A percentile compares a stretch with the other conserved stretches of the same genome.
phyloP scores from a whole-genome alignment of 2,888 invertebrate species.

The Drosophila kuntzei region DNA sequence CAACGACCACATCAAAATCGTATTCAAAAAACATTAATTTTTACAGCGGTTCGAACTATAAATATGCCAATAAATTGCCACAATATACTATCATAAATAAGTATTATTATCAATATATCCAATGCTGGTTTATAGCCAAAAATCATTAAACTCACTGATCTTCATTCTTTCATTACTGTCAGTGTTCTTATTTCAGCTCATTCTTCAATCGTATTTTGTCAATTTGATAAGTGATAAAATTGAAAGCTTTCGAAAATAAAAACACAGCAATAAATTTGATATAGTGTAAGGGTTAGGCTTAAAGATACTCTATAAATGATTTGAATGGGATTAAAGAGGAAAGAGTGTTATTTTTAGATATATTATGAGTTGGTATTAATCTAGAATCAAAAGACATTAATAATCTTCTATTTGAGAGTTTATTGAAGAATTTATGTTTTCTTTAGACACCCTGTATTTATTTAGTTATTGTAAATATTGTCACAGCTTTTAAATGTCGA shows the following conservation, averaged over 20 bases:
- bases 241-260: background rate
- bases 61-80: constrained; percentile 41
- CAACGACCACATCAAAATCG: constrained; percentile 21
- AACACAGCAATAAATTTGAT: background rate
- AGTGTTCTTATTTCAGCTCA: background rate
- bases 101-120: constrained; percentile 11
- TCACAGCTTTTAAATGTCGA: background rate
- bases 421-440: background rate
- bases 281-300: too few species aligned
- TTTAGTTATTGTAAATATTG: too few species aligned
- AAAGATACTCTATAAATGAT: background rate
- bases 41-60: constrained; percentile 35
- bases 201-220: background rate
- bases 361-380: background rate
- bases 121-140: constrained; percentile 5
- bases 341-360: background rate
- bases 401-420: background rate
- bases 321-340: background rate
- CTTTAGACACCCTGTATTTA: background rate
- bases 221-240: constrained; percentile 4
- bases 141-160: background rate
- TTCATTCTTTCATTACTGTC: constrained; percentile 19
- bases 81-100: constrained; percentile 40
- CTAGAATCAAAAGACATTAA: too few species aligned
- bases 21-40: constrained; percentile 35